These are phyloP conservation scores for Brachionus koreanus DNA, from an alignment of 1,140 invertebrate genomes.

Conservation along the genomic window DNA sequence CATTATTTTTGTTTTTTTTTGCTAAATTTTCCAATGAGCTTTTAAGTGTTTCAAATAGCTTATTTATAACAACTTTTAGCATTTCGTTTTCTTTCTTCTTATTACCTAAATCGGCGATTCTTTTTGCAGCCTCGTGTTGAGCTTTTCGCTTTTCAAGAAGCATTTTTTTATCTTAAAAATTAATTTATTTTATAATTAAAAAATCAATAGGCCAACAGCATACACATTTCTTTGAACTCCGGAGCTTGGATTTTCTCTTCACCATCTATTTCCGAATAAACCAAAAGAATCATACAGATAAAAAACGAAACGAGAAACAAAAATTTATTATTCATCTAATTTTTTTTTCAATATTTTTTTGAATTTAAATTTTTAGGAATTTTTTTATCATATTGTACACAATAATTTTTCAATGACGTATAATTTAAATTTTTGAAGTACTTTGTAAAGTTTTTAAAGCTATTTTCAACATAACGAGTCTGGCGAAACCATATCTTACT, in stretches of 20 bases:
- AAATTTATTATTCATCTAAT: neutral
- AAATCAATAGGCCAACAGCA: neutral
- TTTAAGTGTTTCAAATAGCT: constrained; percentile 19
- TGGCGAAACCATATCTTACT: too few species aligned
- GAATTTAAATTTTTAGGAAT: too few species aligned
- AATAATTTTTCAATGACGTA: neutral
- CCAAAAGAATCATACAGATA: neutral
- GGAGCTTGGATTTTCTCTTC: neutral
- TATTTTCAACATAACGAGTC: neutral
- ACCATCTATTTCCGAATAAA: neutral
- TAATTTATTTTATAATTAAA: neutral
- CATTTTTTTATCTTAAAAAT: constrained; percentile 8
- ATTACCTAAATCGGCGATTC: neutral
- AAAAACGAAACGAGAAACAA: neutral
- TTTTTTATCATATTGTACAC: too few species aligned
- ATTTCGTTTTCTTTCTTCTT: constrained; percentile 22
- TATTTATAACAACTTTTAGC: neutral
- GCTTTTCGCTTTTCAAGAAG: neutral
- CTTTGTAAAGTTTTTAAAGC: neutral
- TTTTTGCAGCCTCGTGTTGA: constrained; percentile 12
- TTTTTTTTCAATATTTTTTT: neutral
- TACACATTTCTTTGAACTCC: neutral
- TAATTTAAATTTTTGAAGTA: neutral
- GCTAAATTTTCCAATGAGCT: neutral
- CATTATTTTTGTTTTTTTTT: neutral